phyloP scores from a whole-genome alignment of 92 coral and sea anemone genomes.

The Micromussa lordhowensis region DNA sequence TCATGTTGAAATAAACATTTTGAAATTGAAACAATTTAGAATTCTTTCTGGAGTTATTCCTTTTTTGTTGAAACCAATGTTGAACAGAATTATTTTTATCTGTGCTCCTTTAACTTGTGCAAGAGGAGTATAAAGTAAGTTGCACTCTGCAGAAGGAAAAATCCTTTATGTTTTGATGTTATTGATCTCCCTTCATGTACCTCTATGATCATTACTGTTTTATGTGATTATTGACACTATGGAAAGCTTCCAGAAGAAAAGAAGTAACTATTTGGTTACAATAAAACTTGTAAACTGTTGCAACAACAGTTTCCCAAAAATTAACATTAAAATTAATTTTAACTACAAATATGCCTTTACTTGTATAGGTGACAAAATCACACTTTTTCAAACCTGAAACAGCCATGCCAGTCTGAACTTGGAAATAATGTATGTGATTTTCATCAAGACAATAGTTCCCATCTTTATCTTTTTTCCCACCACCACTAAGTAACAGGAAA shows the following conservation, averaged over 20 bases:
- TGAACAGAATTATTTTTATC: slow-evolving; percentile 50
- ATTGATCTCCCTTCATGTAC: neutral
- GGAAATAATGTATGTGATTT: slow-evolving; percentile 60
- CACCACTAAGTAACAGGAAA: slow-evolving; percentile 54
- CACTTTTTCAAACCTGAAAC: neutral
- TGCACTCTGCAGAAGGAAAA: slow-evolving; percentile 1
- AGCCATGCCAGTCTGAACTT: slow-evolving; percentile 66
- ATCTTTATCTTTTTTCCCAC: slow-evolving; percentile 44
- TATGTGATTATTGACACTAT: slow-evolving; percentile 6
- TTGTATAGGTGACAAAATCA: too few species aligned
- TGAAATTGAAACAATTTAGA: slow-evolving; percentile 46
- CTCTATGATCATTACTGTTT: neutral
- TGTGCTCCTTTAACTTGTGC: slow-evolving; percentile 39
- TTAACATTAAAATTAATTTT: slow-evolving; percentile 51
- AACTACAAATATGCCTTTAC: slow-evolving; percentile 48
- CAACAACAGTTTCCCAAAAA: slow-evolving; percentile 55
- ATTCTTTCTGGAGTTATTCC: slow-evolving; percentile 61
- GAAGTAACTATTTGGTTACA: slow-evolving; percentile 41
- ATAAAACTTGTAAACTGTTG: slow-evolving; percentile 50
- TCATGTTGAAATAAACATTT: slow-evolving; percentile 64
- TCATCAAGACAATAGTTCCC: slow-evolving; percentile 38
- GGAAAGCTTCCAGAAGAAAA: slow-evolving; percentile 24
- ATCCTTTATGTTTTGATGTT: neutral
- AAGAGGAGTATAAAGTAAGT: slow-evolving; percentile 32
- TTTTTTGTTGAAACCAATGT: slow-evolving; percentile 49